Evolutionary conservation across 2,797 vertebrate species (phyloP), one percentile per base, ranked within the genome.

Genomic region (Rhabdophis nuchalis): DNA sequence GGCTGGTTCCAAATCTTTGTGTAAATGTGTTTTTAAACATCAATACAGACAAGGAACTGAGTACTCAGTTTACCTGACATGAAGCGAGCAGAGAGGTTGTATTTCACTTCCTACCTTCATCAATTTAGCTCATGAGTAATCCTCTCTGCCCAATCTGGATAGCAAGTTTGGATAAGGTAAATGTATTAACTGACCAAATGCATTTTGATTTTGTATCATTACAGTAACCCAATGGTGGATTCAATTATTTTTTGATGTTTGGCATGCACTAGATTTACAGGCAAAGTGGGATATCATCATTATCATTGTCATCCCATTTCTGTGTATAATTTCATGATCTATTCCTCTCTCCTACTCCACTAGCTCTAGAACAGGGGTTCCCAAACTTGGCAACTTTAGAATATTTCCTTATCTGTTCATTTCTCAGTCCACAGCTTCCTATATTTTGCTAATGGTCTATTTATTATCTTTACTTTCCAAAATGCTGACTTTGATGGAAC

Each of bases 401-500:
- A 86, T 86, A 29, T 86, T 86, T 53, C 46, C 27, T n/a, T 86
- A 58, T 23, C 91, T 88, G 57, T 23, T 89, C 50, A 0, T 1
- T 1, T 56, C 2, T 77, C 72, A 1, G 1, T 77, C 32, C 18
- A 86, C 25, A 23, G 13, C 9, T 50, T 85, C n/a, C 89, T 57
- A 56, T 54, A 1, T 1, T 91, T 27, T 89, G 85, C 12, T 4
- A 18, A 50, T 32, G 72, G 72, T 91, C 20, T 23, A 61, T 36
- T 64, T 87, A 41, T 41, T 1, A 64, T 60, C 29, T 58, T 87
- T 92, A 11, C 58, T 89, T 64, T 36, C 57, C 27, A 56, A n/a
- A 54, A 58, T 92, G 85, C 92, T 90, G 93, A 58, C 8, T 60
- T 32, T 92, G 27, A 23, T 72, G 52, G 36, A 89, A 90, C 58